Evolutionary conservation across 2,888 invertebrate species (phyloP), one percentile per base, ranked within the genome.

Genomic region (Arge pagana): DNA sequence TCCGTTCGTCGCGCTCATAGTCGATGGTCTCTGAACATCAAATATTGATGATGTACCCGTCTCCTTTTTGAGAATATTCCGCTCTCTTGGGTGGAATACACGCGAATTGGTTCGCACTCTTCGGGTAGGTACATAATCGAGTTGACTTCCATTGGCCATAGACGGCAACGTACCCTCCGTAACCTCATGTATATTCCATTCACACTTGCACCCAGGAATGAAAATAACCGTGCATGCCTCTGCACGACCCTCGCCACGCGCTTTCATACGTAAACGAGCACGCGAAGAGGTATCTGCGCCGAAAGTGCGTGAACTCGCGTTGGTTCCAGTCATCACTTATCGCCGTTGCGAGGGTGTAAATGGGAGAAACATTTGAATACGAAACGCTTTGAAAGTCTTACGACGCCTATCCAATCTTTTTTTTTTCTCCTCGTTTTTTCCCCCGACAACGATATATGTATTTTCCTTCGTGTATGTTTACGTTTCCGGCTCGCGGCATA

Each of bases 141-240:
- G 48, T 48, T 24, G 48, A 48, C 28, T 37, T 28, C 48, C 24
- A 39, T 48, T 26, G 39, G 39, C 48, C 28, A 30, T 30, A 42
- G 33, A 21, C 42, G 33, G 48, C 28, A 48, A 48, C 50, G 36
- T 57, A 53, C 58, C 59, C 59, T 52, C 39, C 39, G 50, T 31
- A 43, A 40, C 56, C 68, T 70, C 70, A 68, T 71, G 64, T 68
- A 68, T 73, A 72, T 73, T 72, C 68, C 63, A 70, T 68, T 58
- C 62, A 61, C 51, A 60, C 61, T 63, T 57, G 54, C 65, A 61
- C 66, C 45, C 33, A 31, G 3, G 6, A n/a, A 7, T 3, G 33
- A 33, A 13, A 15, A 33, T 10, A 7, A 33, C 13, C 7, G 33
- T 6, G 31, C 13, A n/a, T 11, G 6, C 36, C n/a, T n/a, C n/a